phyloP scores from a whole-genome alignment of 92 coral and sea anemone species.

The Virgularia gustaviana region DNA sequence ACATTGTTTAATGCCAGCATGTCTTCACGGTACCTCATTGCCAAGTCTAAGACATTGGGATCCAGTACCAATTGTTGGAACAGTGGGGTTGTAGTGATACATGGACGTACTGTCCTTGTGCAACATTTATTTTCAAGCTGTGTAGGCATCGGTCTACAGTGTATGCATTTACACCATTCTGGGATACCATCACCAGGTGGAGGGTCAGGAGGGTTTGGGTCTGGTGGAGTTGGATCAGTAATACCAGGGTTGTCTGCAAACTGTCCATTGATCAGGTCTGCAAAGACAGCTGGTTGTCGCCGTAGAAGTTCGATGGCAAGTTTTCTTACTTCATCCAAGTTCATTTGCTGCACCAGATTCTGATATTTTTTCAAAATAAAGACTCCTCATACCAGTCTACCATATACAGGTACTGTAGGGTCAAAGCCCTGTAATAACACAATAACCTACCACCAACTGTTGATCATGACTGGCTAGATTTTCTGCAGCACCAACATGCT shows the following conservation, averaged over 20 bases:
- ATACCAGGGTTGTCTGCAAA: constrained; percentile 1
- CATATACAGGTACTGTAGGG: too few relatives aligned
- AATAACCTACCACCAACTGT: constrained; percentile 18
- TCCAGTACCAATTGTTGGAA: constrained; percentile 35
- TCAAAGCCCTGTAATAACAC: too few relatives aligned
- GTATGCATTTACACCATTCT: constrained; percentile 30
- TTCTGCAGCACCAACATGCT: constrained; percentile 17
- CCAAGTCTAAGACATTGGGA: constrained; percentile 46
- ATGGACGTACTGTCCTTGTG: constrained; percentile 34
- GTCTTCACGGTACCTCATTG: constrained; percentile 35
- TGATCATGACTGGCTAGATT: constrained; percentile 13
- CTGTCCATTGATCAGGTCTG: constrained; percentile 32
- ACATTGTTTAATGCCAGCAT: constrained; percentile 30
- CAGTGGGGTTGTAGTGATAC: constrained; percentile 22
- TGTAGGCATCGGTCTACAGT: constrained; percentile 36
- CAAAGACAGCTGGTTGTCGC: constrained; percentile 33
- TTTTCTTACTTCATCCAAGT: not conserved
- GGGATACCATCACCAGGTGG: constrained; percentile 16
- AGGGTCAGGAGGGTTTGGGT: constrained; percentile 1
- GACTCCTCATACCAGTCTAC: too few relatives aligned
- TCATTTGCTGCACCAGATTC: constrained; percentile 11
- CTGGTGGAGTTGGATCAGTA: too few relatives aligned
- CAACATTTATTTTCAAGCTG: constrained; percentile 45
- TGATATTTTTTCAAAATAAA: too few relatives aligned
- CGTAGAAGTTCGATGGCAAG: constrained; percentile 24